These are phyloP conservation scores for Drosophila littoralis DNA, from an alignment of 1,140 invertebrate species.

Conservation along the genomic window DNA sequence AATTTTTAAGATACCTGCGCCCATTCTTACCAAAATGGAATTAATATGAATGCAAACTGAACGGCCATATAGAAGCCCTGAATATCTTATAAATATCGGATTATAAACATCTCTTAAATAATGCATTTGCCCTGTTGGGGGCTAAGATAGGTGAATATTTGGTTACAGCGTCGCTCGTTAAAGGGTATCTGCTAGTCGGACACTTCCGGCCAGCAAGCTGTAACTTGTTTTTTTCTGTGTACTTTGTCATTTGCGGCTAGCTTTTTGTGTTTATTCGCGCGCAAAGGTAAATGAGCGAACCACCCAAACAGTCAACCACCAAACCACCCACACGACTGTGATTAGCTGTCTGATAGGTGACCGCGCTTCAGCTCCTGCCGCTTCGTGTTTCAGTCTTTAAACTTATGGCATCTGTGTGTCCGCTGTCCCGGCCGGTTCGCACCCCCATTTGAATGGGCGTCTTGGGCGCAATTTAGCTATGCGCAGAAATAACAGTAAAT, in stretches of 20 bases:
- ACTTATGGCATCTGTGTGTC: constrained; percentile 38
- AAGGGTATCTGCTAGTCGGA: no score
- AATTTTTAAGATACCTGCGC: no score
- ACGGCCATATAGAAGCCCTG: no score
- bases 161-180: no score
- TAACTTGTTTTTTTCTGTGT: constrained; percentile 21
- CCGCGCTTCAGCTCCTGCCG: constrained; percentile 1
- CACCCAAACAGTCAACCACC: constrained; percentile 11
- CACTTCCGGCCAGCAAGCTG: no score
- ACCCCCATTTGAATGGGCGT: constrained; percentile 48
- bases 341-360: constrained; percentile 44
- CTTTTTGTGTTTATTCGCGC: constrained; percentile 54
- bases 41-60: no score
- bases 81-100: no score
- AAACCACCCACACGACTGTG: constrained; percentile 31
- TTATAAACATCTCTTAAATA: no score
- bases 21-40: no score
- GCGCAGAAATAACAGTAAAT: constrained; percentile 15
- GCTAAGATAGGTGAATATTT: no score
- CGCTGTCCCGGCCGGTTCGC: constrained; percentile 13
- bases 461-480: constrained; percentile 48
- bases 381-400: constrained; percentile 36
- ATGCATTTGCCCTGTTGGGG: no score
- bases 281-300: constrained; percentile 61
- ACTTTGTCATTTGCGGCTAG: constrained; percentile 34